Conservation (phyloP, 2,888 invertebrate genomes). For the Ennomos erosarius region DNA sequence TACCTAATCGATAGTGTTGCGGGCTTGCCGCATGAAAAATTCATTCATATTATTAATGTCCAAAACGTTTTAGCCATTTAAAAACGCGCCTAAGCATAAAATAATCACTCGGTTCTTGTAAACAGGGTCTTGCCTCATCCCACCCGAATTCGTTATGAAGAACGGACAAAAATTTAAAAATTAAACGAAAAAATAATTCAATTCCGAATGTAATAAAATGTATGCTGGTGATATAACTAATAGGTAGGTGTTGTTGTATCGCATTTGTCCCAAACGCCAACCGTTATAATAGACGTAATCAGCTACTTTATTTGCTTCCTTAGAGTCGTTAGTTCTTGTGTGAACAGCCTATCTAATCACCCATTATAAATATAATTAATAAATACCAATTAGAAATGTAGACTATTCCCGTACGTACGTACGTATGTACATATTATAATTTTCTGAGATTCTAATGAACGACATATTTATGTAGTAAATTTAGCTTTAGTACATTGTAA, state of each 20-base stretch:
- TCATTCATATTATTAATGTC: too few relatives aligned
- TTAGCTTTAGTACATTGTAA: slow-evolving; percentile 52
- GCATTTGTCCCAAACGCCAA: not conserved
- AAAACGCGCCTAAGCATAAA: too few relatives aligned
- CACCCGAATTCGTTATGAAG: too few relatives aligned
- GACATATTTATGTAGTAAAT: slow-evolving; percentile 67
- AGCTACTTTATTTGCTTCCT: slow-evolving; percentile 6
- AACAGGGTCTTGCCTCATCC: too few relatives aligned
- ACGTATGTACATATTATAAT: slow-evolving; percentile 51
- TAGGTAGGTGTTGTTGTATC: not conserved
- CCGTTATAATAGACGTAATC: slow-evolving; percentile 1
- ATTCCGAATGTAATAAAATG: too few relatives aligned
- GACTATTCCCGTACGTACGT: slow-evolving; percentile 52
- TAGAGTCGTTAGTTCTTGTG: slow-evolving; percentile 11
- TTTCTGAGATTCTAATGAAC: slow-evolving; percentile 64
- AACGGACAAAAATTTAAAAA: too few relatives aligned
- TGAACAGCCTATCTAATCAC: slow-evolving; percentile 35
- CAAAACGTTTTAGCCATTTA: too few relatives aligned
- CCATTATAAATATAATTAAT: slow-evolving; percentile 13
- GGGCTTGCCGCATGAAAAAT: too few relatives aligned
- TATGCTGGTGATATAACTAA: not conserved
- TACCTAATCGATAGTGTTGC: too few relatives aligned
- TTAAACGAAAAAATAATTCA: too few relatives aligned
- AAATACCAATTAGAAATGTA: slow-evolving; percentile 24
- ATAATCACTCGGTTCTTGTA: too few relatives aligned